phyloP scores from a whole-genome alignment of 2,888 invertebrate species.

The Tetragnatha montana region DNA sequence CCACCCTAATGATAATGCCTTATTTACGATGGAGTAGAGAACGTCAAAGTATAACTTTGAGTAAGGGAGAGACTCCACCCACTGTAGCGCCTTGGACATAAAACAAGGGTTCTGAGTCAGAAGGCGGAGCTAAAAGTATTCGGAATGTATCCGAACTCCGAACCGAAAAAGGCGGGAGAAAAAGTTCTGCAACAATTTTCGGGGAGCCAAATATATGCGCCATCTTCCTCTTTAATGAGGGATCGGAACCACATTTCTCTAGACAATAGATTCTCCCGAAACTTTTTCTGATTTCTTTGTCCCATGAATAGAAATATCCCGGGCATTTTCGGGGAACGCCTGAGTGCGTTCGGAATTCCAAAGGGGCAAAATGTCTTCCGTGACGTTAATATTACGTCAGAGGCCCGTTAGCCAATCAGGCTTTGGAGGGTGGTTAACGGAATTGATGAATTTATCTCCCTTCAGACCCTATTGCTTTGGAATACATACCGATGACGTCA shows the following conservation, averaged over 20 bases:
- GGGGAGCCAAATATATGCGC: background rate
- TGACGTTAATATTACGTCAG: background rate
- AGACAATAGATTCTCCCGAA: background rate
- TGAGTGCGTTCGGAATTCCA: background rate
- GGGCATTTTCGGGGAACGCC: background rate
- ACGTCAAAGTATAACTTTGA: background rate
- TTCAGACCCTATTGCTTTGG: background rate
- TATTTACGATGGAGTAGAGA: background rate
- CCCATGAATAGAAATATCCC: background rate
- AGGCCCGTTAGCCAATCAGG: background rate
- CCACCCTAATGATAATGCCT: background rate
- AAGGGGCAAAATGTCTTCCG: background rate
- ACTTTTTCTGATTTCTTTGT: background rate
- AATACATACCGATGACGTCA: background rate
- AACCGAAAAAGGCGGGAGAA: background rate
- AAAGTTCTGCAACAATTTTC: background rate
- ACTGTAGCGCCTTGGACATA: background rate
- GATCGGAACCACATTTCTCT: background rate
- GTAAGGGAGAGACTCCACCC: slow-evolving; percentile 45
- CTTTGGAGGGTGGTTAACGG: background rate
- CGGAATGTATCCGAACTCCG: slow-evolving; percentile 10
- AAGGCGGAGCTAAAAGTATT: slow-evolving; percentile 54
- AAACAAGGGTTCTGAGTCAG: background rate
- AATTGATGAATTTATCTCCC: background rate
- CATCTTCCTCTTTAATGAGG: background rate